Evolutionary conservation across 2,797 vertebrate genomes (phyloP).

Genomic region (Xenentodon cancila): DNA sequence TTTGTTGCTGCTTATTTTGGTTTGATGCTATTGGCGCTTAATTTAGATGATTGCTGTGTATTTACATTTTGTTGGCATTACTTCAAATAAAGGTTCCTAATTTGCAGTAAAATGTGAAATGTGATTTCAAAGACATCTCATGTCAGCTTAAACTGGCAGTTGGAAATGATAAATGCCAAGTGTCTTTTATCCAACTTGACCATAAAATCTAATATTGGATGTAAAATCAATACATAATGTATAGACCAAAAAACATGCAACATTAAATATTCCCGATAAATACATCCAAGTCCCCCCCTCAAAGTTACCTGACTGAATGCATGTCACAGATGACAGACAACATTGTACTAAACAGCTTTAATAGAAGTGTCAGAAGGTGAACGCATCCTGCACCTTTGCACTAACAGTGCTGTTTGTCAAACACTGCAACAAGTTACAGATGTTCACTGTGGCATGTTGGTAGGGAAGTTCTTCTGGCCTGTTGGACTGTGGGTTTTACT

Average conservation of each 20-base stretch:
- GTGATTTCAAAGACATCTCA: background rate
- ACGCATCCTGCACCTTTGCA: constrained; percentile 66
- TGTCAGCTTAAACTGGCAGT: background rate
- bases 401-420: constrained; percentile 42
- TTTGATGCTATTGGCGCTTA: constrained; percentile 41
- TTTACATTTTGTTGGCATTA: constrained; percentile 36
- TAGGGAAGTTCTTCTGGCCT: constrained; percentile 24
- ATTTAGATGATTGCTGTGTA: constrained; percentile 12
- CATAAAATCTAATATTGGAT: background rate
- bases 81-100: constrained; percentile 69
- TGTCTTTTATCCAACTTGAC: background rate
- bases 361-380: constrained; percentile 76
- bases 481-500: constrained; percentile 13
- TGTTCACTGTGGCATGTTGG: constrained; percentile 25
- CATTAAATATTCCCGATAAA: constrained; percentile 19
- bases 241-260: constrained; percentile 31
- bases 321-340: constrained; percentile 52
- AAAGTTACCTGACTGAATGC: constrained; percentile 34
- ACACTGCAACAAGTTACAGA: constrained; percentile 44
- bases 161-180: background rate
- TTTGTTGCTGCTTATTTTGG: constrained; percentile 22
- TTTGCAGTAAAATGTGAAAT: constrained; percentile 32
- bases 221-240: constrained; percentile 13
- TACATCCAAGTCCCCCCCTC: too few relatives aligned
- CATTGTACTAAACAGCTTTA: constrained; percentile 78